Base-by-base conservation (phyloP, 2,797 vertebrate genomes). In the Myotis daubentonii region DNA sequence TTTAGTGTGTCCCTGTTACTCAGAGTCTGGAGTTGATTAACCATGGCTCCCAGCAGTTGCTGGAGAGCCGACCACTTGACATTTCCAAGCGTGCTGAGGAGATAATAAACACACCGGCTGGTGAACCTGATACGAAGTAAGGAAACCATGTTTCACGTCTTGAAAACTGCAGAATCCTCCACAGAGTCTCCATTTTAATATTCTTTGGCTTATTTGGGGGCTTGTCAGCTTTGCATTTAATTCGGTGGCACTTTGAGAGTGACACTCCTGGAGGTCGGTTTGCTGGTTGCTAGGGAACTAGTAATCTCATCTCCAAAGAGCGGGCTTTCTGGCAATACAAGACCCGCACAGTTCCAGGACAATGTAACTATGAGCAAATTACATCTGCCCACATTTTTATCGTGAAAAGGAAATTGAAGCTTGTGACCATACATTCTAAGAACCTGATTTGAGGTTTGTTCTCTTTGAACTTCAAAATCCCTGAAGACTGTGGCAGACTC, bases 381-480 rank as follows among this genome's bases (percentile, higher is more conserved):
- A 66, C 76, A 51, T 96, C 94, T 91, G 86, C 71, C 94, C 91
- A 74, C 25, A 66, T 94, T 93, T 94, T 97, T 83, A 96, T 94
- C 44, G 60, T 0, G 16, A 72, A 87, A 92, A 95, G 88, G 90
- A 97, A 97, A 97, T 66, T 91, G 91, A 91, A 89, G 89, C 86
- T 92, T 94, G 62, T 0, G 3, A 60, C 60, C 83, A 78, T 33
- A 93, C 83, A 89, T 71, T 91, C 62, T 84, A 60, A 87, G 79
- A 96, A 96, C 55, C 30, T 79, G 91, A 92, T 82, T 84, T 93
- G 86, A 93, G 53, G 70, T 92, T 87, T 76, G 30, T 66, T 95
- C 65, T 94, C 89, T 94, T 97, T 97, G 92, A 96, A 94, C 71
- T 93, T 55, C 53, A 57, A 94, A 93, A 95, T 95, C 92, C 80